A percentile compares a stretch with the other conserved stretches of the same genome.
phyloP scores from a whole-genome alignment of 2,797 vertebrate genomes.

The Rhabdomys pumilio region DNA sequence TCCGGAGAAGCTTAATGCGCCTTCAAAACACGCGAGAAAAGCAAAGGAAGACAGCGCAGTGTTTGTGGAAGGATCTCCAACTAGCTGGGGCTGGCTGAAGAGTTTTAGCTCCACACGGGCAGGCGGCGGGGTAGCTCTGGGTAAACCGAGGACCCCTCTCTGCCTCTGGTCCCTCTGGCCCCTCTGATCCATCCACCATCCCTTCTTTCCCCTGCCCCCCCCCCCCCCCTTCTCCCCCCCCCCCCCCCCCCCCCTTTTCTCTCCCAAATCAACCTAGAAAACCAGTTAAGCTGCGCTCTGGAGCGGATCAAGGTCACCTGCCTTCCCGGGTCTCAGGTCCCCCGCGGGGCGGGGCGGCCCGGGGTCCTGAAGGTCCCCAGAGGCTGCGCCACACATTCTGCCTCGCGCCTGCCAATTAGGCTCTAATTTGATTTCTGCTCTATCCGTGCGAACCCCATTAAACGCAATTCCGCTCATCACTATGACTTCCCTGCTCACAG shows the following conservation, averaged over 20 bases:
- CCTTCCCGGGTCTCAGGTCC: background rate
- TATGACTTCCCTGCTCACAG: slow-evolving; percentile 76
- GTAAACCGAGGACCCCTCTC: slow-evolving; percentile 9
- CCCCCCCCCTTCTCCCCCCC: background rate
- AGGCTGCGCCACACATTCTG: background rate
- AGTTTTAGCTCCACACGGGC: background rate
- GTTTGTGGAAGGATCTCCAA: background rate
- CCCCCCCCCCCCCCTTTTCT: background rate
- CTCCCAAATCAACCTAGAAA: background rate
- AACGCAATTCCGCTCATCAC: slow-evolving; percentile 85
- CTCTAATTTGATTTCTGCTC: slow-evolving; percentile 84
- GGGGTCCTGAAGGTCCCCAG: slow-evolving; percentile 60
- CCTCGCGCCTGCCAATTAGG: slow-evolving; percentile 80
- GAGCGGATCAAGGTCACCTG: background rate
- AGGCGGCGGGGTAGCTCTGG: background rate
- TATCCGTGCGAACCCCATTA: slow-evolving; percentile 81
- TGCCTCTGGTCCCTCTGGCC: background rate
- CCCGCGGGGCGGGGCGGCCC: background rate
- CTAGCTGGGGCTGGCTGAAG: background rate
- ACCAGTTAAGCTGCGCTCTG: background rate
- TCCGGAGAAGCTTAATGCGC: background rate
- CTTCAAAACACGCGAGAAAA: slow-evolving; percentile 6
- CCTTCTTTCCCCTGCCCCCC: background rate
- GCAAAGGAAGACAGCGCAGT: too few relatives aligned
- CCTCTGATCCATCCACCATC: background rate